Percentiles rank a stretch among this genome's conserved stretches.
Conservation (phyloP, 2,888 invertebrate genomes). For the Brachyptera putata region DNA sequence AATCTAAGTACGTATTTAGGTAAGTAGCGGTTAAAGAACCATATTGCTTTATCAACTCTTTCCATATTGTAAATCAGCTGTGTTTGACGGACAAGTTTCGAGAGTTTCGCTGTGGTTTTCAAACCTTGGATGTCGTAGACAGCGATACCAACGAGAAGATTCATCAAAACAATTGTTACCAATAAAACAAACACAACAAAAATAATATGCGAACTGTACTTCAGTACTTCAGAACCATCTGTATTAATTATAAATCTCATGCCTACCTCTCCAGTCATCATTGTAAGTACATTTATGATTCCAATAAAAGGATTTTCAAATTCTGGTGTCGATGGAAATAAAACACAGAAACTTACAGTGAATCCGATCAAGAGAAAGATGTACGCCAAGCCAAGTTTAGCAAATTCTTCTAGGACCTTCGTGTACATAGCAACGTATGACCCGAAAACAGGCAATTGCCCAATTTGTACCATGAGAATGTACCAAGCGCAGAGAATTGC, state of each 20-base stretch:
- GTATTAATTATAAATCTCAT: slow-evolving; percentile 43
- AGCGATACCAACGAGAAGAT: slow-evolving; percentile 45
- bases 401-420: slow-evolving; percentile 46
- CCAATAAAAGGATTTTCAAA: slow-evolving; percentile 44
- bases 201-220: slow-evolving; percentile 43
- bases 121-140: slow-evolving; percentile 48
- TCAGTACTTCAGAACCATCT: slow-evolving; percentile 31
- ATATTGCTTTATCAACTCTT: too few species aligned
- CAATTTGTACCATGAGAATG: slow-evolving; percentile 47
- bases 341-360: slow-evolving; percentile 46
- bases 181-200: slow-evolving; percentile 45
- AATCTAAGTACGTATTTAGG: slow-evolving; percentile 70
- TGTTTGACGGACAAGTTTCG: slow-evolving; percentile 77
- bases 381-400: slow-evolving; percentile 45
- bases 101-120: slow-evolving; percentile 78
- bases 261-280: slow-evolving; percentile 46
- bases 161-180: slow-evolving; percentile 46
- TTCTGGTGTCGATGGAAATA: slow-evolving; percentile 43
- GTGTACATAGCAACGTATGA: slow-evolving; percentile 50
- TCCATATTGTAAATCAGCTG: slow-evolving; percentile 83
- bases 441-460: slow-evolving; percentile 47
- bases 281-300: slow-evolving; percentile 43
- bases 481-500: slow-evolving; percentile 47
- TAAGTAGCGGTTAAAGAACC: slow-evolving; percentile 74
- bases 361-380: slow-evolving; percentile 47